Conservation (phyloP, 2,888 invertebrate species). For the Germaria angustata region DNA sequence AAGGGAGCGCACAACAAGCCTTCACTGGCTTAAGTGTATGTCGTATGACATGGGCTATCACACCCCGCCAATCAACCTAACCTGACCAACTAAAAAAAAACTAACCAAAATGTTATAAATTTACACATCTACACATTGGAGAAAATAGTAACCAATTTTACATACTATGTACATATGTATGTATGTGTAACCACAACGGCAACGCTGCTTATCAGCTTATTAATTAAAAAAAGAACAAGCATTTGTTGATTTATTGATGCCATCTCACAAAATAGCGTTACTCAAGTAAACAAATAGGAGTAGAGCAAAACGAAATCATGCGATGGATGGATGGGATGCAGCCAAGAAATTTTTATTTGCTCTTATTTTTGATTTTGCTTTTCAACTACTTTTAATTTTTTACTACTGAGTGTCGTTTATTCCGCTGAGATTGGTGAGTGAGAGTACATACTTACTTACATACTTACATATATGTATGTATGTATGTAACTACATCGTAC, state of each 20-base stretch:
- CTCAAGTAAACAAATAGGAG: slow-evolving; percentile 68
- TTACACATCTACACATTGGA: too few species aligned
- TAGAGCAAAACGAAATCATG: slow-evolving; percentile 71
- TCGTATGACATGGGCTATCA: too few species aligned
- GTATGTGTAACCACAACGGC: background rate
- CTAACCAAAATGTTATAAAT: too few species aligned
- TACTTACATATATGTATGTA: too few species aligned
- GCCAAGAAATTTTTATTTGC: slow-evolving; percentile 32
- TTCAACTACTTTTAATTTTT: slow-evolving; percentile 7
- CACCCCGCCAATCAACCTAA: too few species aligned
- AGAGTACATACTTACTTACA: too few species aligned
- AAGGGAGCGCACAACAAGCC: too few species aligned
- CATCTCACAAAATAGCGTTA: slow-evolving; percentile 68
- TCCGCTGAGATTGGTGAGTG: slow-evolving; percentile 13
- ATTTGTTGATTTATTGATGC: slow-evolving; percentile 22
- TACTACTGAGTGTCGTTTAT: background rate
- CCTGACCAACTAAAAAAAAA: too few species aligned
- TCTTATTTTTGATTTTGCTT: slow-evolving; percentile 11
- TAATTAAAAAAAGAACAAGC: background rate
- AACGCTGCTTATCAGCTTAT: background rate
- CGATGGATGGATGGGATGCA: slow-evolving; percentile 69
- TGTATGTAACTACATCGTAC: too few species aligned
- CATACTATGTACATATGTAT: background rate
- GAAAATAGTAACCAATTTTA: too few species aligned
- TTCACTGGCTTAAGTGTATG: too few species aligned